Conservation (phyloP, 2,113 vertebrate genomes). For the Osmerus eperlanus region DNA sequence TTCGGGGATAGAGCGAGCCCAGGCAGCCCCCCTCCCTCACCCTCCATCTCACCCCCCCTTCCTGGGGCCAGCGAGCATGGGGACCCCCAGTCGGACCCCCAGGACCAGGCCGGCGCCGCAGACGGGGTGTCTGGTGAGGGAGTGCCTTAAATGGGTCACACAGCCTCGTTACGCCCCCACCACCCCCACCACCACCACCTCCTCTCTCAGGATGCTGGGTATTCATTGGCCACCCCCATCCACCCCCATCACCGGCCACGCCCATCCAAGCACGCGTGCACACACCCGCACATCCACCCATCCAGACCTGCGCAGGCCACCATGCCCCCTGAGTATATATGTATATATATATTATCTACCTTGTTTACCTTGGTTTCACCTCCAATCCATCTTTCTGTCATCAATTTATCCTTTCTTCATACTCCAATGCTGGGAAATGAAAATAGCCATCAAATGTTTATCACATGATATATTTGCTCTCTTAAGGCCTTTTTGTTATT, state of each 20-base stretch:
- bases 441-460: not conserved
- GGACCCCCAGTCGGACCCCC: slow-evolving; percentile 78
- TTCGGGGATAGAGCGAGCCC: slow-evolving; percentile 7
- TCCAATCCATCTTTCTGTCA: not conserved
- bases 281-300: slow-evolving; percentile 42
- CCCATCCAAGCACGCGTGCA: slow-evolving; percentile 29
- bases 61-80: slow-evolving; percentile 74
- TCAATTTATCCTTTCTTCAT: not conserved
- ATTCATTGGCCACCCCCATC: slow-evolving; percentile 71
- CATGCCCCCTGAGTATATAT: slow-evolving; percentile 1
- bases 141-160: slow-evolving; percentile 77
- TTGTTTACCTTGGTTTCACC: slow-evolving; percentile 25
- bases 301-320: slow-evolving; percentile 49
- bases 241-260: slow-evolving; percentile 43
- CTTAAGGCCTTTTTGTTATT: not conserved
- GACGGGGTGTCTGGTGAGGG: slow-evolving; percentile 96
- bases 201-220: slow-evolving; percentile 69
- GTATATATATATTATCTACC: slow-evolving; percentile 32
- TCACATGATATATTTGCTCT: too few relatives aligned
- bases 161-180: slow-evolving; percentile 60
- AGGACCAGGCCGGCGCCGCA: slow-evolving; percentile 72
- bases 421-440: not conserved
- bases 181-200: slow-evolving; percentile 13
- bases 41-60: slow-evolving; percentile 50
- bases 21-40: slow-evolving; percentile 11